A percentile compares a stretch with the other conserved stretches of the same genome.
phyloP scores from a whole-genome alignment of 2,113 vertebrate species.

The Leucopsar rothschildi region DNA sequence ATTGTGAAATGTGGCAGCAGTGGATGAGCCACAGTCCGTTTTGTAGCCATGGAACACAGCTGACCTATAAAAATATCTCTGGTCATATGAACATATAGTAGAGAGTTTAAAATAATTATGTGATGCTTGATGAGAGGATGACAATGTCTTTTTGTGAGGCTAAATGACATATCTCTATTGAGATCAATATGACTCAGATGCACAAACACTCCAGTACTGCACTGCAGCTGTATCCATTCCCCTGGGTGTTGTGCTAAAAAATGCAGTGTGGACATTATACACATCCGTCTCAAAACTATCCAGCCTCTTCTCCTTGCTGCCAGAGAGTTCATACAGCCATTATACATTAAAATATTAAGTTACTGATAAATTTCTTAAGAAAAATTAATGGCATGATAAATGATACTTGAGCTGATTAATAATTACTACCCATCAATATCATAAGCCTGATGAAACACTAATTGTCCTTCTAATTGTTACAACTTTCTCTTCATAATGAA shows the following conservation, averaged over 20 bases:
- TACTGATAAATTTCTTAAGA: constrained; percentile 14
- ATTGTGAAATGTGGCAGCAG: neutral
- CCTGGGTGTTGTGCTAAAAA: neutral
- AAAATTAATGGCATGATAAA: constrained; percentile 19
- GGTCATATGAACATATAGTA: neutral
- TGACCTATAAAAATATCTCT: constrained; percentile 28
- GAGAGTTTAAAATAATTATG: neutral
- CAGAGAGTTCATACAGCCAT: neutral
- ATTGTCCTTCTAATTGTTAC: constrained; percentile 46
- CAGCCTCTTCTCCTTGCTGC: neutral
- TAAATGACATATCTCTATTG: neutral
- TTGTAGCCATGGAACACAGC: neutral
- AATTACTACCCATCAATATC: constrained; percentile 47
- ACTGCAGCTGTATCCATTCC: neutral
- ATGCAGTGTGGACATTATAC: neutral
- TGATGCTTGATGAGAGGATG: neutral
- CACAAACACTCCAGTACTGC: neutral
- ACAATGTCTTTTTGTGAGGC: constrained; percentile 1
- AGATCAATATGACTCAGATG: constrained; percentile 9
- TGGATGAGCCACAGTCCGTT: neutral
- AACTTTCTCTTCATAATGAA: constrained; percentile 35
- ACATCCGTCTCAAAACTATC: neutral
- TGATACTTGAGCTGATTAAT: neutral
- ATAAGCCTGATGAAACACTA: constrained; percentile 41
- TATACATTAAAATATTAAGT: neutral